Percentiles rank a stretch among this genome's conserved stretches.
phyloP scores from a whole-genome alignment of 1,140 invertebrate species.

The Solenopsis fugax region DNA sequence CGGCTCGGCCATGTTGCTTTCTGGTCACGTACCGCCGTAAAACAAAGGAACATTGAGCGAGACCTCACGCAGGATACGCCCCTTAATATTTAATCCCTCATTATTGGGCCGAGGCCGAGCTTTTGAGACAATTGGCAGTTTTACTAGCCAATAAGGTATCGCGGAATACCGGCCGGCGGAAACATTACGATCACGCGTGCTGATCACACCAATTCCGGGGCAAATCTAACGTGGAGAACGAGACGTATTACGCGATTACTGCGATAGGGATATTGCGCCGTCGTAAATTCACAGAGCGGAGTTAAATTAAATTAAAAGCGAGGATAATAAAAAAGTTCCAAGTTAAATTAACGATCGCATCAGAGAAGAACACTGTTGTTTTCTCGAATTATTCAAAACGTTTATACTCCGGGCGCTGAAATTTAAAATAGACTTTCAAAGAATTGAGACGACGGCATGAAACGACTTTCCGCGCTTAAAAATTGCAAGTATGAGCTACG shows the following conservation, averaged over 20 bases:
- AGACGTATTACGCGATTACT: not conserved
- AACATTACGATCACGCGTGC: conserved; percentile 65
- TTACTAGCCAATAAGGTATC: conserved; percentile 82
- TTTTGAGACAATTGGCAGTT: conserved; percentile 86
- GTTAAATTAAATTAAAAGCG: not conserved
- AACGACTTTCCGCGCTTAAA: conserved; percentile 18
- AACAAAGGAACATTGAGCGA: conserved; percentile 85
- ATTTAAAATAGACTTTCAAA: not conserved
- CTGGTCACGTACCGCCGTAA: conserved; percentile 86
- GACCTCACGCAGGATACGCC: conserved; percentile 78
- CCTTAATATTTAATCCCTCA: conserved; percentile 86
- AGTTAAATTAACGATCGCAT: not conserved
- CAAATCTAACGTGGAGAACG: conserved; percentile 1
- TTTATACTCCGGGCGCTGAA: not conserved
- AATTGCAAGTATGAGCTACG: conserved; percentile 12
- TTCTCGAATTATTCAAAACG: not conserved
- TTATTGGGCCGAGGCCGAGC: conserved; percentile 83
- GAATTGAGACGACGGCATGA: not conserved
- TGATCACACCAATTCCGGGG: conserved; percentile 50
- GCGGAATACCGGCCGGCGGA: conserved; percentile 25
- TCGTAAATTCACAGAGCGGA: not conserved
- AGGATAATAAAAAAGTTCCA: not conserved
- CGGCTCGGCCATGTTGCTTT: conserved; percentile 83
- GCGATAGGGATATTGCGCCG: not conserved
- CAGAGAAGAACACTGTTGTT: not conserved